Conservation (phyloP, 1,140 invertebrate species). For the Meloidogyne hapla region DNA sequence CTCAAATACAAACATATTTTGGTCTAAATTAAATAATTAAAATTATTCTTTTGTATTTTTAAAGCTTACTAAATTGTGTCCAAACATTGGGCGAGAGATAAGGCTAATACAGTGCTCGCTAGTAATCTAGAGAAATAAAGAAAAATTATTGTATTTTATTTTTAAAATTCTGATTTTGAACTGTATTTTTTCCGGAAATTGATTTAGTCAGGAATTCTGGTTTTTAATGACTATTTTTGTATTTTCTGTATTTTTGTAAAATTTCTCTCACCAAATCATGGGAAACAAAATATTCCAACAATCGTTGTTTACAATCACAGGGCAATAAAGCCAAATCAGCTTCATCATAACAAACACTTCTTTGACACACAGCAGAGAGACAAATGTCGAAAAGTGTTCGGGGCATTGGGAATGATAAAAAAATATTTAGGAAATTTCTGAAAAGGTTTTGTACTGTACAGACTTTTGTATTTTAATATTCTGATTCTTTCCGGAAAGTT, state of each 20-base stretch:
- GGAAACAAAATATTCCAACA: conserved; percentile 60
- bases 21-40: conserved; percentile 43
- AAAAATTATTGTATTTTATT: conserved; percentile 15
- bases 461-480: no score
- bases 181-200: not conserved
- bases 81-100: conserved; percentile 42
- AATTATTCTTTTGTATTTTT: conserved; percentile 28
- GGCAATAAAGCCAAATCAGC: conserved; percentile 49
- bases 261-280: conserved; percentile 54
- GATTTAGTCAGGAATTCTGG: not conserved
- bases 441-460: no score
- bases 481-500: no score
- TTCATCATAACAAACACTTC: conserved; percentile 44
- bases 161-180: conserved; percentile 12
- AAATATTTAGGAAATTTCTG: not conserved
- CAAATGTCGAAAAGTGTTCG: conserved; percentile 59
- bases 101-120: conserved; percentile 33
- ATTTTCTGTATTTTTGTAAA: conserved; percentile 17
- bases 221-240: conserved; percentile 7
- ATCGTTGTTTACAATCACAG: conserved; percentile 54
- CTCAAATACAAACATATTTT: conserved; percentile 56
- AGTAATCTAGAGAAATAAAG: conserved; percentile 33
- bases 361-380: conserved; percentile 54
- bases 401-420: no score
- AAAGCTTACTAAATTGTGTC: conserved; percentile 19